These are phyloP conservation scores for Lepus europaeus DNA, from an alignment of 2,113 vertebrate species.

Conservation along the genomic window DNA sequence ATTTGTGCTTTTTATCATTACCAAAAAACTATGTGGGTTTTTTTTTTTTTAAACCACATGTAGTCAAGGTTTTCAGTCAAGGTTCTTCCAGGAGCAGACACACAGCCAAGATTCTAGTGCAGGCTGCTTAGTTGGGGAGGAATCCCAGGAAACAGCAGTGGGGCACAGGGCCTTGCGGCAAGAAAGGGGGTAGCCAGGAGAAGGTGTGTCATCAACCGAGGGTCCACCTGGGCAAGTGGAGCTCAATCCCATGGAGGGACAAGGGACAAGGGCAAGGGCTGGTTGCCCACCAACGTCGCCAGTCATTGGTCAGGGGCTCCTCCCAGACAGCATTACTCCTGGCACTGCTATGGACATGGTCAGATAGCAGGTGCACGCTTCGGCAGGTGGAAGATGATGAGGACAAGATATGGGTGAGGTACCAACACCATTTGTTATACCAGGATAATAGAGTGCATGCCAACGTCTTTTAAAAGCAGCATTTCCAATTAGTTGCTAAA, in stretches of 20 bases:
- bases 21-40: neutral
- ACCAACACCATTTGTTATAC: neutral
- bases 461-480: neutral
- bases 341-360: neutral
- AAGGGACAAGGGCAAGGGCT: neutral
- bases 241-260: neutral
- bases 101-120: neutral
- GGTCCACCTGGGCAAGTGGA: neutral
- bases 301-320: neutral
- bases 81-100: slow-evolving; percentile 3
- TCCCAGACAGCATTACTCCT: neutral
- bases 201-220: neutral
- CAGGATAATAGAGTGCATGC: neutral
- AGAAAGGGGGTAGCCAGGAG: neutral
- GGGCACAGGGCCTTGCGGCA: neutral
- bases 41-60: neutral
- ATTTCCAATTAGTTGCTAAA: neutral
- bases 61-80: neutral
- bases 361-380: neutral
- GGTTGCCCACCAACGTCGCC: neutral
- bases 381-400: neutral
- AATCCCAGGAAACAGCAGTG: neutral
- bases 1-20: neutral
- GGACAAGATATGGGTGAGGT: neutral
- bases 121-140: neutral